A percentile compares a stretch with the other conserved stretches of the same genome.
These are phyloP conservation scores for Gorsachius magnificus DNA, from an alignment of 2,797 vertebrate genomes.

Conservation along the genomic window DNA sequence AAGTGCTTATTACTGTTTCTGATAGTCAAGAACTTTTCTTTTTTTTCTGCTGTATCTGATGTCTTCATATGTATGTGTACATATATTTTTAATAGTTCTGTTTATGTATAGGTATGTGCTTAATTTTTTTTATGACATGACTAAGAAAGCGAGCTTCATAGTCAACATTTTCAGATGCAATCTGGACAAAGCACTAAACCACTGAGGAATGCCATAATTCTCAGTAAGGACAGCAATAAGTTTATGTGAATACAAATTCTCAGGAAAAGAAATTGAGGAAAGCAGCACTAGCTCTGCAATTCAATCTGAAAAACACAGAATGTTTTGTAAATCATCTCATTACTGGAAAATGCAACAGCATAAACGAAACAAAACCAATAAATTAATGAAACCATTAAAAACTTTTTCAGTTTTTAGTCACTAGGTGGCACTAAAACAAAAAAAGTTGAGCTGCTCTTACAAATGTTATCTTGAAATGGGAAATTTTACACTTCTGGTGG, in stretches of 20 bases:
- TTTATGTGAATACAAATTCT: background rate
- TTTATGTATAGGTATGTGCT: background rate
- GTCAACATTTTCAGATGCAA: background rate
- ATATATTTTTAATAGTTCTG: background rate
- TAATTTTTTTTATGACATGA: background rate
- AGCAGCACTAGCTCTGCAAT: background rate
- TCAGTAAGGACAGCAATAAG: background rate
- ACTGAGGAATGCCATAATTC: background rate
- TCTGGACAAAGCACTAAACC: background rate
- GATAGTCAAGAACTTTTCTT: background rate
- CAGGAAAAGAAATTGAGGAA: background rate
- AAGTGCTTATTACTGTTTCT: background rate
- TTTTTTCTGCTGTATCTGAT: background rate
- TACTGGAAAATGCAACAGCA: background rate
- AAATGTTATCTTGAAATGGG: background rate
- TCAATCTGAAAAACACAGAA: background rate
- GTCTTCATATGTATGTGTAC: background rate
- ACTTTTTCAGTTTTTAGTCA: background rate
- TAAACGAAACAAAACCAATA: background rate
- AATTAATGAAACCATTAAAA: background rate
- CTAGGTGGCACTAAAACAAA: slow-evolving; percentile 71
- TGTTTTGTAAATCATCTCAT: background rate
- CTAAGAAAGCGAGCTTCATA: background rate
- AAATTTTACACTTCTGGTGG: background rate
- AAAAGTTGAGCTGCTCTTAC: background rate